Percentiles rank a stretch among this genome's conserved stretches.
Conservation (phyloP, 2,888 invertebrate species). For the Chaitophorus viminalis region DNA sequence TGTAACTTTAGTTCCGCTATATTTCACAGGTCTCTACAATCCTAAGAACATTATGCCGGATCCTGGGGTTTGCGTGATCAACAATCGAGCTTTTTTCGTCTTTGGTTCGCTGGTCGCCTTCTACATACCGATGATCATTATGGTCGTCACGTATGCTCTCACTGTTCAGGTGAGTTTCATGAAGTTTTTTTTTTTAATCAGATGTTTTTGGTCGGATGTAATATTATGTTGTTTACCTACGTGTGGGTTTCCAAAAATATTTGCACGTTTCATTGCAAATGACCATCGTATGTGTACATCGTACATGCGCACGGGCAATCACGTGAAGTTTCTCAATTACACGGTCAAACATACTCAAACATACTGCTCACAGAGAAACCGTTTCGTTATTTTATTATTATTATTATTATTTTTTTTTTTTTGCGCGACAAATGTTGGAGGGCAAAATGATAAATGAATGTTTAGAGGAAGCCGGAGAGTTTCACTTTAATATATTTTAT, state of each 20-base stretch:
- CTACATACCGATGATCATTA: conserved; percentile 94
- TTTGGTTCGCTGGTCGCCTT: conserved; percentile 93
- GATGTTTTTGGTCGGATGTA: background rate
- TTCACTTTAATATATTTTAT: conserved; percentile 52
- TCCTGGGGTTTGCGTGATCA: conserved; percentile 81
- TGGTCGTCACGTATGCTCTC: conserved; percentile 91
- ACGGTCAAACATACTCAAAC: background rate
- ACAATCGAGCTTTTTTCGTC: conserved; percentile 86
- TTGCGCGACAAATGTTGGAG: background rate
- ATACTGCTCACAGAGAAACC: background rate
- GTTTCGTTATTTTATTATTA: background rate
- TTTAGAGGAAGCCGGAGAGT: conserved; percentile 9
- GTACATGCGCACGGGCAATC: too few relatives aligned
- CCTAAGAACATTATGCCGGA: conserved; percentile 83
- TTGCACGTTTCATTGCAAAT: background rate
- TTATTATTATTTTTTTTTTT: background rate
- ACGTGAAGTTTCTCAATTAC: conserved; percentile 11
- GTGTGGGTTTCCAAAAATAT: background rate
- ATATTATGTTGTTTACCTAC: background rate
- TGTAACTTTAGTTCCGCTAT: background rate
- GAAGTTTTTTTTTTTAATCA: background rate
- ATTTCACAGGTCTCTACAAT: conserved; percentile 77
- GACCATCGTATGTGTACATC: background rate
- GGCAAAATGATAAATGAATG: conserved; percentile 38
- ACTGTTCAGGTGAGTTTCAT: conserved; percentile 72